phyloP scores from a whole-genome alignment of 2,888 invertebrate species.

The Folsomia manolachei region DNA sequence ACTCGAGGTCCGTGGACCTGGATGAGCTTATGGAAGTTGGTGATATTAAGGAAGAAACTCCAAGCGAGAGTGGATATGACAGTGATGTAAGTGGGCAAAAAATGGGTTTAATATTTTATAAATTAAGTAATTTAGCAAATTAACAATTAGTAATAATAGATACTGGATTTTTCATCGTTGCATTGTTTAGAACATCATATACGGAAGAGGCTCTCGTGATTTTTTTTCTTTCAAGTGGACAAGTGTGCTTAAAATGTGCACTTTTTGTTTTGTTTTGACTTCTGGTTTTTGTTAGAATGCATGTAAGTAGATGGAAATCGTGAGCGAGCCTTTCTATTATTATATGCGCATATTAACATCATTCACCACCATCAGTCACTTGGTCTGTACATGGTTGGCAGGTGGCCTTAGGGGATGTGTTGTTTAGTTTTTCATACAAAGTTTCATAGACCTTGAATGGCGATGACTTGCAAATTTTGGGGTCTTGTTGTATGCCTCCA shows the following conservation, averaged over 20 bases:
- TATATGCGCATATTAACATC: background rate
- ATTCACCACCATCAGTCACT: background rate
- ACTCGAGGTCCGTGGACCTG: background rate
- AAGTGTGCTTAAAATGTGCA: too few species aligned
- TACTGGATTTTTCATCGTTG: too few species aligned
- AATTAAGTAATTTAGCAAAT: too few species aligned
- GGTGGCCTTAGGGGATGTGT: background rate
- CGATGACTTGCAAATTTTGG: constrained; percentile 47
- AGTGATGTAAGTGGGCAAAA: background rate
- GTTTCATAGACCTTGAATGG: constrained; percentile 32
- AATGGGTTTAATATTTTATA: too few species aligned
- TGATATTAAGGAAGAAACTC: background rate
- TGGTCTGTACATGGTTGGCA: background rate
- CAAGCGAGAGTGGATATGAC: background rate
- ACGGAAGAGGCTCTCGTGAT: too few species aligned
- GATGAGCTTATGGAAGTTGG: background rate
- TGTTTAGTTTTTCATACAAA: constrained; percentile 3
- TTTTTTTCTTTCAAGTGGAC: too few species aligned
- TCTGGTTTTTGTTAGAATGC: too few species aligned
- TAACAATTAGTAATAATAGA: too few species aligned
- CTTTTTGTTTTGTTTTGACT: too few species aligned
- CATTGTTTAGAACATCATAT: too few species aligned
- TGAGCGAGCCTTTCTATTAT: background rate
- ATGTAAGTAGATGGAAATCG: too few species aligned
- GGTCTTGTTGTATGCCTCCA: constrained; percentile 30